Conservation (phyloP, 2,113 vertebrate genomes). For the Mastomys coucha region DNA sequence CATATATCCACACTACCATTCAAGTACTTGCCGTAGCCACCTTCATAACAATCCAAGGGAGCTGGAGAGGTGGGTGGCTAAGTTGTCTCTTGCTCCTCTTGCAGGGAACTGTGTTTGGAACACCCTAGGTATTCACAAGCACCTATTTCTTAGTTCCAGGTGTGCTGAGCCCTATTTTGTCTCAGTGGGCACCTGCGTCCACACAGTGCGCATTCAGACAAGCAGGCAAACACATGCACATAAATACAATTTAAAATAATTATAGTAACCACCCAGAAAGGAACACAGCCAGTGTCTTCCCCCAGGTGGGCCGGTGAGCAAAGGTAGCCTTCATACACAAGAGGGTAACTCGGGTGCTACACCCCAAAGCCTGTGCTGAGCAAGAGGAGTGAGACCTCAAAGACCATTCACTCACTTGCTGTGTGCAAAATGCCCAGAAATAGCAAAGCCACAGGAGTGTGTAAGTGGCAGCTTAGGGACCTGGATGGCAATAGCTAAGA, state of each 20-base stretch:
- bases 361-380: background rate
- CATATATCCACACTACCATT: rapidly evolving
- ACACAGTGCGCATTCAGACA: rapidly evolving
- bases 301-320: too few species aligned
- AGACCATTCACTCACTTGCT: too few species aligned
- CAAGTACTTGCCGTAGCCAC: rapidly evolving
- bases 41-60: rapidly evolving
- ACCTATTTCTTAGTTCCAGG: background rate
- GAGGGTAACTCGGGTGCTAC: rapidly evolving
- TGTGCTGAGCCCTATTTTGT: too few species aligned
- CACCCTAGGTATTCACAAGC: background rate
- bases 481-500: background rate
- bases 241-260: background rate
- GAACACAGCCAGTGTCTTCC: background rate
- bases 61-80: background rate
- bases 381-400: background rate
- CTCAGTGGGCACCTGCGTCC: background rate
- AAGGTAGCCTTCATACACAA: background rate
- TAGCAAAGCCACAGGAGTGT: background rate
- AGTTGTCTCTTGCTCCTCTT: background rate
- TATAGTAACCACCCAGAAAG: background rate
- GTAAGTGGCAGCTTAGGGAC: background rate
- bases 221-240: rapidly evolving
- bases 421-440: background rate
- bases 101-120: background rate